Percentiles rank a stretch among this genome's conserved stretches.
These are phyloP conservation scores for Porites cylindrica DNA, from an alignment of 92 coral and sea anemone species.

Conservation along the genomic window DNA sequence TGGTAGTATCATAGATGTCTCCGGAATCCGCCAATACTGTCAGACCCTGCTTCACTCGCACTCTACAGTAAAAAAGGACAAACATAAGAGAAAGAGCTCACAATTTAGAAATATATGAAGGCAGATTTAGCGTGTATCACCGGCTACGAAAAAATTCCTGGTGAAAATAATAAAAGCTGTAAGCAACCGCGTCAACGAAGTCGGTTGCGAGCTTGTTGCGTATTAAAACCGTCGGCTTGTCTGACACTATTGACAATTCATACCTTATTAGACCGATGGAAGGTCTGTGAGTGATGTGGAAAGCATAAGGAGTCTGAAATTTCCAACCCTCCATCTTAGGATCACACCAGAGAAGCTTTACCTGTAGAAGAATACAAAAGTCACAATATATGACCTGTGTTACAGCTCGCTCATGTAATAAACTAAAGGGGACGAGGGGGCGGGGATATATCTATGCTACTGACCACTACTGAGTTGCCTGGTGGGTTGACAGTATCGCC, in stretches of 20 bases:
- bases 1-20: constrained; percentile 81
- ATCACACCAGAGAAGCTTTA: constrained; percentile 92
- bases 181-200: too few species aligned
- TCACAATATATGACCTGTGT: too few species aligned
- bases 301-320: constrained; percentile 84
- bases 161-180: too few species aligned
- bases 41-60: constrained; percentile 79
- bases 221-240: too few species aligned
- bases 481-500: constrained; percentile 68
- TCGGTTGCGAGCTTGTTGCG: too few species aligned
- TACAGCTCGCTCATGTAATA: too few species aligned
- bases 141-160: too few species aligned
- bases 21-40: constrained; percentile 88
- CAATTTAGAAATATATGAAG: not conserved
- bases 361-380: constrained; percentile 50
- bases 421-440: too few species aligned
- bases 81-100: not conserved
- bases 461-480: constrained; percentile 47
- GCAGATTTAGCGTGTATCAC: not conserved
- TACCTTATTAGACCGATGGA: constrained; percentile 96
- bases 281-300: constrained; percentile 87
- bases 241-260: not conserved
- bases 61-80: constrained; percentile 40
- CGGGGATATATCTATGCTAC: not conserved
- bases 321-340: constrained; percentile 97